Percentiles rank a stretch among this genome's conserved stretches.
These are phyloP conservation scores for Osedax fenrisi DNA, from an alignment of 2,888 invertebrate genomes.

Conservation along the genomic window DNA sequence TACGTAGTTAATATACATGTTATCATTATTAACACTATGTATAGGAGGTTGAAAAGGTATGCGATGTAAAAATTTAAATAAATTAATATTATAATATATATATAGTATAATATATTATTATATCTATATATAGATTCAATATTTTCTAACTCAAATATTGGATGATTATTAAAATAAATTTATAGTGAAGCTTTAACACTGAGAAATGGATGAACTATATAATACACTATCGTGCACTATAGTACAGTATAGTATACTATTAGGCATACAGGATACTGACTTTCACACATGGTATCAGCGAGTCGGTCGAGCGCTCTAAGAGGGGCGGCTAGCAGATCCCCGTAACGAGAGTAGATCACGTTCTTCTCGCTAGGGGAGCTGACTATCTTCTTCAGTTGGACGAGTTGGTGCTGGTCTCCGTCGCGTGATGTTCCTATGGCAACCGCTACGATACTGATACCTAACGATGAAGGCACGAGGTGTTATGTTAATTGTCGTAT, in stretches of 20 bases:
- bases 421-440: not conserved
- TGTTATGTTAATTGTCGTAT: too few species aligned
- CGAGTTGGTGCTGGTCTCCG: not conserved
- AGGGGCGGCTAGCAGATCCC: not conserved
- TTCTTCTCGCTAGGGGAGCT: constrained; percentile 14
- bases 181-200: too few species aligned
- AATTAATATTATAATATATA: not conserved
- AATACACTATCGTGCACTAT: not conserved
- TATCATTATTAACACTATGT: too few species aligned
- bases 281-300: constrained; percentile 5
- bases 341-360: not conserved
- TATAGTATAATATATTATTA: not conserved
- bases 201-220: too few species aligned
- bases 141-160: not conserved
- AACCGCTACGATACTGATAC: not conserved
- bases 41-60: not conserved
- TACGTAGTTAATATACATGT: not conserved
- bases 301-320: not conserved
- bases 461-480: too few species aligned
- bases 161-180: not conserved
- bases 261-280: constrained; percentile 7
- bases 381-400: not conserved
- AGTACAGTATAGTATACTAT: not conserved
- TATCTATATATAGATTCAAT: not conserved
- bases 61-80: not conserved